phyloP scores from a whole-genome alignment of 2,797 vertebrate species.

The Setipinna tenuifilis region DNA sequence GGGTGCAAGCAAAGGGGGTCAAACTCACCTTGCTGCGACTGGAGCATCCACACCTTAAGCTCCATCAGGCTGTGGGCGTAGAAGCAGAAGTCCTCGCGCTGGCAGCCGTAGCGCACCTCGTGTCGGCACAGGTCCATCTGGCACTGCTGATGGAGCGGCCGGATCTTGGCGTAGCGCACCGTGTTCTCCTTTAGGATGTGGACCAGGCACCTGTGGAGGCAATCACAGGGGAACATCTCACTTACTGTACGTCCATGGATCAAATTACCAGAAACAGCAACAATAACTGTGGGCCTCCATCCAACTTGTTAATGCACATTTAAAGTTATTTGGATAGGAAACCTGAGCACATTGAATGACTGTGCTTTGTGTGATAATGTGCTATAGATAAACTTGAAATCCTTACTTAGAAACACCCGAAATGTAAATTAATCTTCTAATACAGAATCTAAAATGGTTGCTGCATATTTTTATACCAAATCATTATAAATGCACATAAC shows the following conservation, averaged over 20 bases:
- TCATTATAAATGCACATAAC: no score
- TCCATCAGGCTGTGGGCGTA: constrained; percentile 96
- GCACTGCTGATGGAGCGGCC: constrained; percentile 77
- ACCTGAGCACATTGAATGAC: no score
- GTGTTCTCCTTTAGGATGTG: constrained; percentile 91
- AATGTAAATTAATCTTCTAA: no score
- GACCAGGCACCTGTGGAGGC: constrained; percentile 88
- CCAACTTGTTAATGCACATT: no score
- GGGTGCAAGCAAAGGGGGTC: background rate
- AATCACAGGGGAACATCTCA: background rate
- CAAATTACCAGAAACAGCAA: no score
- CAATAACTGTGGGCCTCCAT: no score
- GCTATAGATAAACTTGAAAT: no score
- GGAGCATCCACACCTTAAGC: constrained; percentile 97
- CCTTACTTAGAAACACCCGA: no score
- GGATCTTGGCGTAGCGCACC: constrained; percentile 92
- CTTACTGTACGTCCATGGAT: background rate
- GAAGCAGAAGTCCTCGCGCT: constrained; percentile 92
- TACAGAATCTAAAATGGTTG: no score
- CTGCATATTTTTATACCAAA: no score
- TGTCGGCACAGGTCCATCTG: constrained; percentile 95
- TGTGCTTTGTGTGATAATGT: no score
- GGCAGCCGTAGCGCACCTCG: constrained; percentile 93
- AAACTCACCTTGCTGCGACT: constrained; percentile 83
- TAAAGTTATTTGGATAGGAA: no score